Evolutionary conservation across 1,140 invertebrate genomes (phyloP), one percentile per base, ranked within the genome.

Genomic region (Arctopsyche grandis): DNA sequence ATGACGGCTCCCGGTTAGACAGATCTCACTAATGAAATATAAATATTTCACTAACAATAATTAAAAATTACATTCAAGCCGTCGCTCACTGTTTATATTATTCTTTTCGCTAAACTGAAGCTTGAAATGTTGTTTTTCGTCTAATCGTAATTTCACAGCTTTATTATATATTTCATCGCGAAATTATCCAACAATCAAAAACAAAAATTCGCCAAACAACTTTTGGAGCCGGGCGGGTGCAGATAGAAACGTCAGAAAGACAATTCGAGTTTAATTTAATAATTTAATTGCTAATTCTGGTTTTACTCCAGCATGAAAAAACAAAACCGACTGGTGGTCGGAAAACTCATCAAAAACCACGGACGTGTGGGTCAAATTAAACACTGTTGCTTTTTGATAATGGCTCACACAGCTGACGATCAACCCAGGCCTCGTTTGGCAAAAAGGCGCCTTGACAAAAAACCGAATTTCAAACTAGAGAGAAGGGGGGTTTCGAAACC

Each of bases 281-380:
- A 60, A 60, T 21, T 60, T 60, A 60, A 60, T 60, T 60, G 56
- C 56, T 60, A 21, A 60, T 60, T 1, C 16, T 16, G 7, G 56
- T 60, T 60, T 60, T 21, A 38, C 7, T 38, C 29, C 29, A 7
- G 9, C 16, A 19, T 21, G 56, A 60, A 38, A 60, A 60, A 60
- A 60, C 56, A 60, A 60, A 60, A 21, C 56, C 7, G 16, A 19
- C 14, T 16, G 29, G 29, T 38, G 29, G 29, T 38, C 56, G 48
- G 63, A 29, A 66, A 66, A 66, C 63, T 66, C 63, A 29, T 66
- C 24, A 66, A 66, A 66, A 66, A 66, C 63, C 63, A 10, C 21
- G 63, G 22, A 66, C 63, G 24, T 66, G 63, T 66, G 63, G 63
- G 63, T 66, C 63, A 66, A 66, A 66, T 66, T 66, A 66, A 66